Base-by-base conservation (phyloP, 2,797 vertebrate species). In the Phrynocephalus guinanensis region DNA sequence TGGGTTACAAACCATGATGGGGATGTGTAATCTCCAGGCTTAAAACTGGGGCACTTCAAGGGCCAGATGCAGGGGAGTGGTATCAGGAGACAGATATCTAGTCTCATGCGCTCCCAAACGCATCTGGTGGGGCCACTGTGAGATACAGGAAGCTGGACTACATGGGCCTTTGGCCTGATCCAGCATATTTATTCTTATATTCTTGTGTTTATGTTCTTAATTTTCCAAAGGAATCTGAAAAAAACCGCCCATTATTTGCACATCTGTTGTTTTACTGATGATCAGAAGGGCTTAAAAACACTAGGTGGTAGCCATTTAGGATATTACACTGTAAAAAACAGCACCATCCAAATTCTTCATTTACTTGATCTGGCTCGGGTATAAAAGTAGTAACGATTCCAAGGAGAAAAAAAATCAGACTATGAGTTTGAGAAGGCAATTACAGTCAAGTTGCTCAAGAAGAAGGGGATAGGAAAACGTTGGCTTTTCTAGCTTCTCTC, bases 251-350 rank as follows among this genome's bases (percentile, higher is more conserved):
- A 38, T 75, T 26, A 88, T 79, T 52, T 60, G 24, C 82, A 87
- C 48, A 78, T 1, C 71, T 68, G 18, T 83, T 84, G 91, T 30
- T 24, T 30, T 56, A 50, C 76, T 88, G 85, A 84, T 92, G 84
- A 91, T 81, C 90, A 85, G 87, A 89, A 83, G 78, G 86, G 82
- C 1, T 89, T 48, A 84, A 89, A 93, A 92, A 93, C 92, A 82
- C 94, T 91, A 91, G 83, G 67, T 52, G 89, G 87, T 66, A 93
- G 91, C 83, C 44, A 3, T 77, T 63, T 90, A 87, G 82, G 0
- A 0, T 92, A 92, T 85, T 85, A 89, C 88, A 89, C 8, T 87
- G 92, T 7, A 1, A 79, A 84, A 93, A 93, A 70, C 73, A 84
- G 8, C 20, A 75, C 38, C 44, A 48, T 22, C 16, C 26, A 67